These are phyloP conservation scores for Apostichopus californicus DNA, from an alignment of 35 echinoderm and acorn worm species.

Conservation along the genomic window DNA sequence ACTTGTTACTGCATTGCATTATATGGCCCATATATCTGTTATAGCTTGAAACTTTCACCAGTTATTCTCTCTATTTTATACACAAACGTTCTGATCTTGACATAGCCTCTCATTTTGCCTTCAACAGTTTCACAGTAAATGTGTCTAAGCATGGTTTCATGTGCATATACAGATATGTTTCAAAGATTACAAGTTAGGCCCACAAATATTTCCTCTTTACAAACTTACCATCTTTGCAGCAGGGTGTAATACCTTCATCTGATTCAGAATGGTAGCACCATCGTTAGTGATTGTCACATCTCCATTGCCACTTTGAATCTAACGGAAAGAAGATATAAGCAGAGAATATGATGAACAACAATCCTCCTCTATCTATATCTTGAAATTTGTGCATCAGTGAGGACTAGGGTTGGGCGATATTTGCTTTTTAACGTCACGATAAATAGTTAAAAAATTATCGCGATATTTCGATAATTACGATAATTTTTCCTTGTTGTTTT, in stretches of 20 bases:
- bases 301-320: conserved; percentile 92
- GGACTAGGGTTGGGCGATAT: no score
- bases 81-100: no score
- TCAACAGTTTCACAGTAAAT: neutral
- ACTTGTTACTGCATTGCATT: no score
- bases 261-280: conserved; percentile 96
- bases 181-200: neutral
- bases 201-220: no score
- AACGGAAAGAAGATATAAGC: conserved; percentile 1
- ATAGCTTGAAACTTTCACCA: neutral
- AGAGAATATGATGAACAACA: neutral
- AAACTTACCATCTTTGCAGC: conserved; percentile 90
- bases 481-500: no score
- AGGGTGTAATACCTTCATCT: conserved; percentile 95
- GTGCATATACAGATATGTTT: neutral
- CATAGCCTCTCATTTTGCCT: no score
- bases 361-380: neutral
- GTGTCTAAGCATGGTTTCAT: neutral
- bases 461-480: no score
- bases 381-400: neutral
- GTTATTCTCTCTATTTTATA: no score
- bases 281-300: conserved; percentile 99
- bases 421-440: no score
- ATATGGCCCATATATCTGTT: no score
- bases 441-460: no score